phyloP scores from a whole-genome alignment of 2,888 invertebrate genomes.

The Pandemis corylana region DNA sequence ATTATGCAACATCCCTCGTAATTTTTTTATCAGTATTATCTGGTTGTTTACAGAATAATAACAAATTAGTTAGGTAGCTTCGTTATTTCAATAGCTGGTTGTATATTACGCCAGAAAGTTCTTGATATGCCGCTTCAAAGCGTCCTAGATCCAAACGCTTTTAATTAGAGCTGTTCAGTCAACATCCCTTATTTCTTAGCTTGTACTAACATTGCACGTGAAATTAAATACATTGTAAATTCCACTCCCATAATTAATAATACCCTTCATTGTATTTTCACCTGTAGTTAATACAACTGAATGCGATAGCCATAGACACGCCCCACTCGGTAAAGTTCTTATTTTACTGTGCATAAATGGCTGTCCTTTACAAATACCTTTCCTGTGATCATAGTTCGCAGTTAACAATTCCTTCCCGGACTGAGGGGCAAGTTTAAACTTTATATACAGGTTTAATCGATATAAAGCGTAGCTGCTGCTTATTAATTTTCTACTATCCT shows the following conservation, averaged over 20 bases:
- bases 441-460: conserved; percentile 6
- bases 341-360: background rate
- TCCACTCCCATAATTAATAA: background rate
- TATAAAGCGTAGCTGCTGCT: background rate
- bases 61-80: no score
- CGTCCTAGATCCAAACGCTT: no score
- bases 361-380: conserved; percentile 1
- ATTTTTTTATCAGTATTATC: no score
- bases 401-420: conserved; percentile 1
- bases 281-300: background rate
- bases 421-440: background rate
- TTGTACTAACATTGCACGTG: no score
- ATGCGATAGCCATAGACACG: background rate
- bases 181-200: no score
- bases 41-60: no score
- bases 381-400: conserved; percentile 6
- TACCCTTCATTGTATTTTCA: background rate
- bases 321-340: background rate
- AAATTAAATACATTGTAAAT: no score
- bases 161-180: no score
- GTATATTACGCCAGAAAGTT: no score
- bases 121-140: no score
- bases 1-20: no score
- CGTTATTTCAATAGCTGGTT: no score
- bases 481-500: conserved; percentile 8